Conservation (phyloP, 2,888 invertebrate genomes). For the Choreutis nemorana region DNA sequence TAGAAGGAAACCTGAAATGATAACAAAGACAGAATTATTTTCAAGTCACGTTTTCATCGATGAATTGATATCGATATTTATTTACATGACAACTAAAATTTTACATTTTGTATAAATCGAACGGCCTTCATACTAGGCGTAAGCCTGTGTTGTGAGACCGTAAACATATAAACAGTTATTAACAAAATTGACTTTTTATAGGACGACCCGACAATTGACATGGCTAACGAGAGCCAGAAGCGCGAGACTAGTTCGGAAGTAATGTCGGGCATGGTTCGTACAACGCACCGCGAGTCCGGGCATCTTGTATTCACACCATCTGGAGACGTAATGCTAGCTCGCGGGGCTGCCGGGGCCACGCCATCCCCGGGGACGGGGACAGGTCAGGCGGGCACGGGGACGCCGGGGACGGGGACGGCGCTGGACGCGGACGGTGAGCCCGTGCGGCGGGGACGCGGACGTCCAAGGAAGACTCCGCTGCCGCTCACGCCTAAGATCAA, state of each 20-base stretch:
- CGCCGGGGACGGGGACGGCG: slow-evolving; percentile 5
- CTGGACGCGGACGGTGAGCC: slow-evolving; percentile 21
- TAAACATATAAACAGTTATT: too few relatives aligned
- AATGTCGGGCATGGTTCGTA: slow-evolving; percentile 60
- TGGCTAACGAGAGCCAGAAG: slow-evolving; percentile 35
- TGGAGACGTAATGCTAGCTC: slow-evolving; percentile 57
- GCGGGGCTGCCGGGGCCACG: slow-evolving; percentile 17
- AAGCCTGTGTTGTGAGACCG: too few relatives aligned
- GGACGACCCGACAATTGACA: slow-evolving; percentile 60
- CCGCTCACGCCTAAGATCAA: slow-evolving; percentile 54
- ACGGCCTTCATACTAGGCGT: too few relatives aligned
- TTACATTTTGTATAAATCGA: too few relatives aligned
- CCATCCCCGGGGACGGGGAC: slow-evolving; percentile 16
- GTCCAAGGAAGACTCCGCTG: slow-evolving; percentile 63
- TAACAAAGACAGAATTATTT: too few relatives aligned
- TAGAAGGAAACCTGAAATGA: too few relatives aligned
- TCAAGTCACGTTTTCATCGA: too few relatives aligned
- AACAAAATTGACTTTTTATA: too few relatives aligned
- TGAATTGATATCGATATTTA: too few relatives aligned
- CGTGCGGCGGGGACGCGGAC: slow-evolving; percentile 52
- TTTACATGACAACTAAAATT: too few relatives aligned
- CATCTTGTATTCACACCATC: slow-evolving; percentile 53
- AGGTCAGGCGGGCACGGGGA: background rate
- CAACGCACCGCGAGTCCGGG: slow-evolving; percentile 55
- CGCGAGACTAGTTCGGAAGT: slow-evolving; percentile 49